Conservation (phyloP, 2,888 invertebrate genomes). For the Scelioninae gen. 1 region DNA sequence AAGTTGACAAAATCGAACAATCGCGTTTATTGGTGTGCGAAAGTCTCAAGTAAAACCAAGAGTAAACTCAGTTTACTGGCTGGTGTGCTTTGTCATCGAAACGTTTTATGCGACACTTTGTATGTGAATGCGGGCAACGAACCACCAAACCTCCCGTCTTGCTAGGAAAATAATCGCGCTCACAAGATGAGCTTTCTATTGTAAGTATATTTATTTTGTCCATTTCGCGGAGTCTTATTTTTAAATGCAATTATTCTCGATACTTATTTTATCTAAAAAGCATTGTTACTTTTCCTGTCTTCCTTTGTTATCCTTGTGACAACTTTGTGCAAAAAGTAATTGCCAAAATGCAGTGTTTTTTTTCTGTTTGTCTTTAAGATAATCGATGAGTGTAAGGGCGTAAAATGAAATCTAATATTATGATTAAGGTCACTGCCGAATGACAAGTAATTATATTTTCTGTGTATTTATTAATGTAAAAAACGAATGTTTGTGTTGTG, state of each 20-base stretch:
- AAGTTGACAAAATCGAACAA: conserved; percentile 46
- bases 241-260: neutral
- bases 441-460: too few relatives aligned
- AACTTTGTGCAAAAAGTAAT: too few relatives aligned
- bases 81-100: conserved; percentile 10
- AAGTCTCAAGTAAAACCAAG: conserved; percentile 17
- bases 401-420: too few relatives aligned
- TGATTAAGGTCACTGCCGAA: too few relatives aligned
- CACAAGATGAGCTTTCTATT: conserved; percentile 83
- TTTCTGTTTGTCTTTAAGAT: too few relatives aligned
- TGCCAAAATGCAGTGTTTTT: too few relatives aligned
- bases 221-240: conserved; percentile 5
- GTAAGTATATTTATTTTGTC: conserved; percentile 76
- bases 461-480: too few relatives aligned
- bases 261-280: neutral
- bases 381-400: neutral
- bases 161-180: conserved; percentile 68
- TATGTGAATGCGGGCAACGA: conserved; percentile 30
- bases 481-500: too few relatives aligned
- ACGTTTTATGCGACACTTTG: conserved; percentile 17
- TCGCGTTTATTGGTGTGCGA: conserved; percentile 19
- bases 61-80: conserved; percentile 1
- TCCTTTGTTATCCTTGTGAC: too few relatives aligned
- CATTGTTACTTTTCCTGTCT: too few relatives aligned
- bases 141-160: conserved; percentile 25